phyloP scores from a whole-genome alignment of 2,888 invertebrate genomes.

The Eupithecia vulgata region DNA sequence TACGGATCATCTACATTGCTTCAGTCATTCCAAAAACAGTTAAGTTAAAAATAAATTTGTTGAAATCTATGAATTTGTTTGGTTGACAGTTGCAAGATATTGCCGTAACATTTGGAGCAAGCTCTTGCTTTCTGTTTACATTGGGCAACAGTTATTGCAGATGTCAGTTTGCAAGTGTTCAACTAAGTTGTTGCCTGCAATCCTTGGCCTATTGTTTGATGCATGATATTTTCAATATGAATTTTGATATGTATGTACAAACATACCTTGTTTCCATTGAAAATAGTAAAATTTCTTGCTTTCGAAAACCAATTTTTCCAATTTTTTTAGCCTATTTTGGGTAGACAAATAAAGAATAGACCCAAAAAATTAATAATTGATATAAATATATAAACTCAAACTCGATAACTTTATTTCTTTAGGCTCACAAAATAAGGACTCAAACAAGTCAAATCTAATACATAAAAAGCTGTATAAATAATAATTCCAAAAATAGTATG shows the following conservation, averaged over 20 bases:
- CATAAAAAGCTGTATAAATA: too few species aligned
- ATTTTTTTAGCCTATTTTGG: not conserved
- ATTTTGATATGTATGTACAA: not conserved
- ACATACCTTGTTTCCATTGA: too few species aligned
- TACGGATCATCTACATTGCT: not conserved
- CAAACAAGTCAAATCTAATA: too few species aligned
- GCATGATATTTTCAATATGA: not conserved
- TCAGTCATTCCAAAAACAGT: not conserved
- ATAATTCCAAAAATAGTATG: too few species aligned
- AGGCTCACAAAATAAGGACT: too few species aligned
- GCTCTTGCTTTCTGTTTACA: not conserved
- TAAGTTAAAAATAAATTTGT: not conserved
- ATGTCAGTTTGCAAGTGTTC: not conserved
- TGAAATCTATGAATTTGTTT: not conserved
- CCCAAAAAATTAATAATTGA: too few species aligned
- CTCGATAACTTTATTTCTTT: too few species aligned
- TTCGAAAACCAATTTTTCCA: not conserved
- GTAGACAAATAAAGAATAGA: not conserved
- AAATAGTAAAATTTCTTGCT: too few species aligned
- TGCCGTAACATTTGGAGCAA: not conserved
- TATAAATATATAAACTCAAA: not conserved
- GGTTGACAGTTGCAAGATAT: not conserved
- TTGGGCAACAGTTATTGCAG: conserved; percentile 3
- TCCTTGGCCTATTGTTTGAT: not conserved
- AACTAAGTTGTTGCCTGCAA: not conserved